Evolutionary conservation across 92 coral and sea anemone species (phyloP).

Genomic region (Hydrozoanthus gracilis): DNA sequence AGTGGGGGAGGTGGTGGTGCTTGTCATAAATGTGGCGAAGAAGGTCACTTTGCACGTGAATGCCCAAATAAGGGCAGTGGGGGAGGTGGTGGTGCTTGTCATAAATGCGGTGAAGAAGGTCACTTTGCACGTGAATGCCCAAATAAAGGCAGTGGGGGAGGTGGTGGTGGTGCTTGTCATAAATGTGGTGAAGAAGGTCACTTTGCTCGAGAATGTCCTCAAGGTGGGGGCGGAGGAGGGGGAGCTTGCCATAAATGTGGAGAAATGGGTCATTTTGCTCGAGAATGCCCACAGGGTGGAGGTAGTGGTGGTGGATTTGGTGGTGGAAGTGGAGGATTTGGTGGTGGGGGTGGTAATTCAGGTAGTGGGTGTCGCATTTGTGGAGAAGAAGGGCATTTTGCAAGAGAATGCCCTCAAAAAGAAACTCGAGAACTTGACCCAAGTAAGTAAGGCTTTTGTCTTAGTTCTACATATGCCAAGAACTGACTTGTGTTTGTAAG

Average conservation of each 20-base stretch:
- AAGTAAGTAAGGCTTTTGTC: conserved; percentile 25
- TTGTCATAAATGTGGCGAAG: conserved; percentile 46
- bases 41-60: conserved; percentile 55
- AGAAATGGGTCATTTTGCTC: conserved; percentile 69
- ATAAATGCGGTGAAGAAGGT: conserved; percentile 49
- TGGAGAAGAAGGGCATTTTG: conserved; percentile 84
- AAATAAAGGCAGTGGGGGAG: conserved; percentile 54
- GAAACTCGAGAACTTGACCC: conserved; percentile 56
- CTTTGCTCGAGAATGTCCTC: conserved; percentile 74
- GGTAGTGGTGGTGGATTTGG: conserved; percentile 50
- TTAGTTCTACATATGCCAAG: too few relatives aligned
- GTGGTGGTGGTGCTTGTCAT: conserved; percentile 62
- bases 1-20: conserved; percentile 47
- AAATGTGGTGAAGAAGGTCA: conserved; percentile 76
- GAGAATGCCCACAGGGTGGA: conserved; percentile 46
- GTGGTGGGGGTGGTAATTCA: conserved; percentile 43
- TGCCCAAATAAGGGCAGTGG: conserved; percentile 58
- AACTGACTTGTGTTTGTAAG: too few relatives aligned
- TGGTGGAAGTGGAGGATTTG: conserved; percentile 35
- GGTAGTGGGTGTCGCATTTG: conserved; percentile 67
- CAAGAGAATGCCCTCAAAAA: conserved; percentile 72
- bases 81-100: conserved; percentile 53
- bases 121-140: conserved; percentile 61
- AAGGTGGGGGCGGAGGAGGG: conserved; percentile 52
- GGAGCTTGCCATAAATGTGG: conserved; percentile 56